Evolutionary conservation across 1,140 invertebrate species (phyloP), one percentile per base, ranked within the genome.

Genomic region (Agrilus planipennis): DNA sequence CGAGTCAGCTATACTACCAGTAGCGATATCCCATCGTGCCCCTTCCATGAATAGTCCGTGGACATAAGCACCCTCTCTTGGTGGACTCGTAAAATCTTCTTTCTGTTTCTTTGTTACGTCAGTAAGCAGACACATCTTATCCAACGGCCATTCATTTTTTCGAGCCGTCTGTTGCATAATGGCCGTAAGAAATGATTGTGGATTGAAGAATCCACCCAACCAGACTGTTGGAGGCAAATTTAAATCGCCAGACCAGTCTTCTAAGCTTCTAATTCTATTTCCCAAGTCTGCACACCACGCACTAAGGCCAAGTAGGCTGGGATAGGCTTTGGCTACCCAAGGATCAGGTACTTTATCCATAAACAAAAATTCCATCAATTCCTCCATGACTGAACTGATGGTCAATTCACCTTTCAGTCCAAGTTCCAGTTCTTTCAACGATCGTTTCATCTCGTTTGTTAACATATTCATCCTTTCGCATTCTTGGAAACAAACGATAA

Each of bases 101-200:
- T 81, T 78, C n/a, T 67, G 71, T 58, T 89, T 93, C 62, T 92
- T 94, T 0, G 89, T 93, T 9, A 95, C 90, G 53, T 96, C 91
- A 59, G 88, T 91, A 59, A 89, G 81, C 30, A 96, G 67, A 58
- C 86, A 90, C 89, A 95, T 94, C 60, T 90, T 88, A 63, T 95
- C 91, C 25, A 95, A 68, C 0, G 92, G 90, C 81, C 89, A 89
- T 65, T 95, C 90, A 63, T 93, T 92, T 65, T 89, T 92, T 23
- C 90, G 70, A 1, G 90, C 90, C 31, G 89, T 93, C 62, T 86
- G 87, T 64, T 96, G 92, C 90, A 95, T 96, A 54, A 95, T 92
- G 20, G 92, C 91, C 0, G 91, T 97, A 6, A 97, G 68, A 62
- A 97, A 92, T 10, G 89, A 93, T 63, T 96, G 91, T 0, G 92